Conservation (phyloP, 1,140 invertebrate genomes). For the Cydia amplana region DNA sequence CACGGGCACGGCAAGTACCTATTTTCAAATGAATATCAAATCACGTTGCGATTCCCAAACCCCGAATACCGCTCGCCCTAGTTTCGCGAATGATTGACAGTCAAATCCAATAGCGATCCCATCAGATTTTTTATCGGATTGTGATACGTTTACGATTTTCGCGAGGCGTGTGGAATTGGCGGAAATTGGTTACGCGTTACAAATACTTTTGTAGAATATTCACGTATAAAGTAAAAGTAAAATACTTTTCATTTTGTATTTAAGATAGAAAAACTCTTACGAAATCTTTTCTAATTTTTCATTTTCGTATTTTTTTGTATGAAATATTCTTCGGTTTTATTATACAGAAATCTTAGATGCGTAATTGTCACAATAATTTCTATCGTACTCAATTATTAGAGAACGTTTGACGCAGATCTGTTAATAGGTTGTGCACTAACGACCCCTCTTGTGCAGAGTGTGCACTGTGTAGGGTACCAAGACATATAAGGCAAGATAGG, state of each 20-base stretch:
- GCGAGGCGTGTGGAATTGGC: background rate
- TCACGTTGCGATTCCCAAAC: background rate
- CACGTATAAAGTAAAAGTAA: no score
- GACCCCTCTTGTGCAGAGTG: background rate
- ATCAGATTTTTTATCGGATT: constrained; percentile 18
- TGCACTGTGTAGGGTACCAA: background rate
- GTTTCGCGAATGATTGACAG: constrained; percentile 5
- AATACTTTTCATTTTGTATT: no score
- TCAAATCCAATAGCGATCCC: constrained; percentile 15
- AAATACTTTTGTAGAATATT: background rate
- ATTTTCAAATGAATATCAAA: background rate
- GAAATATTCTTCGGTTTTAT: no score
- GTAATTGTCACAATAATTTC: no score
- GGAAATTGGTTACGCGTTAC: constrained; percentile 7
- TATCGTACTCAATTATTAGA: no score
- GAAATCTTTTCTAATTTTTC: no score
- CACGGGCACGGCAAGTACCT: no score
- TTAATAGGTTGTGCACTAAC: background rate
- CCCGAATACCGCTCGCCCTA: background rate
- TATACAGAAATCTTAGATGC: no score
- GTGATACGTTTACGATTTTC: background rate
- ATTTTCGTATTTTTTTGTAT: no score
- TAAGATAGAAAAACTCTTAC: no score
- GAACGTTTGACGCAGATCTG: no score
- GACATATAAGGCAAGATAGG: background rate